Base-by-base conservation (phyloP, 2,797 vertebrate species). In the Acridotheres tristis region DNA sequence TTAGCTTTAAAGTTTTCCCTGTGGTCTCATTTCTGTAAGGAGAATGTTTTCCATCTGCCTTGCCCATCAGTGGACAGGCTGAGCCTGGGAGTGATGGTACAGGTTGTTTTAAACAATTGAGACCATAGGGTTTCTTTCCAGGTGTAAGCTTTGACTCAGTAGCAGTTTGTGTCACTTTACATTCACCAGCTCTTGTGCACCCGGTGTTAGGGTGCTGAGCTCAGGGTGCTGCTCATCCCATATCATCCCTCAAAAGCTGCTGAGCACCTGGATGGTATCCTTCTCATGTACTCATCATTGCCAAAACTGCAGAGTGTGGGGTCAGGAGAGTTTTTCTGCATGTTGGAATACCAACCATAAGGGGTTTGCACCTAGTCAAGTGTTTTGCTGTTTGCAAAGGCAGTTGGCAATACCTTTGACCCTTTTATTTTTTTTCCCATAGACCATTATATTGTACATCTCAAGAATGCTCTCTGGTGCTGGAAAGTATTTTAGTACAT, bases 1-100 rank as follows among this genome's bases (percentile, higher is more conserved):
- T 90, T 81, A 50, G 26, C 36, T 69, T 88, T 78, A 29, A 75
- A 43, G n/a, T 45, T 88, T 90, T 76, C 76, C 72, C 50, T 0
- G 0, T 51, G 62, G 62, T 51, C 55, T 91, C 27, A 30, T 88
- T 93, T 67, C 62, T 82, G 15, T 50, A 47, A 85, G 51, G 81
- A 87, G 65, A 66, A 81, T 73, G 43, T 76, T 91, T 93, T 94
- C 88, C 74, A n/a, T 95, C 55, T 94, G 69, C 38, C 51, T 84
- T 88, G 69, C 32, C 4, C 10, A 69, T 72, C 73, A 82, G 43
- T 69, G 82, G 73, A 58, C 42, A 27, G 42, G n/a, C 75, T 67
- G 51, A 90, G 63, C 43, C 54, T 10, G 25, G 45, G 53, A 45
- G 13, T 53, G 53, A 18, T 8, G 8, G 9, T 18, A 11, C 63